phyloP scores from a whole-genome alignment of 2,888 invertebrate genomes.

The Eucera pruinosa region DNA sequence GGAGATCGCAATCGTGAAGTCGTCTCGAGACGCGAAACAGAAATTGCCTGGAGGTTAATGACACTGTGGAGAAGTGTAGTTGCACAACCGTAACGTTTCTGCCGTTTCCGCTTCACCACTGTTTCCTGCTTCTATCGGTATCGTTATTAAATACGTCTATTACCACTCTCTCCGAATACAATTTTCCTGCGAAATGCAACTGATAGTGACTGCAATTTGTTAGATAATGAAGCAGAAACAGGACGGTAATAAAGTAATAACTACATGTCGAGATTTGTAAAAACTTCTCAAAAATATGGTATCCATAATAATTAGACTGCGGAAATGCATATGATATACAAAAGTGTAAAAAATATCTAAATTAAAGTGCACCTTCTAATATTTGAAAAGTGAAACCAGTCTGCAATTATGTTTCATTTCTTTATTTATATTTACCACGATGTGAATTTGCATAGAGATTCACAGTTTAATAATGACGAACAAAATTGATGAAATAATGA shows the following conservation, averaged over 20 bases:
- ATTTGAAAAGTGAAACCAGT: too few relatives aligned
- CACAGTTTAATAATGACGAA: too few relatives aligned
- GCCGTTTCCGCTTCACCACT: conserved; percentile 35
- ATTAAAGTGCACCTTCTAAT: too few relatives aligned
- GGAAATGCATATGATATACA: too few relatives aligned
- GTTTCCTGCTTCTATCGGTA: conserved; percentile 37
- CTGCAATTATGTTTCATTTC: too few relatives aligned
- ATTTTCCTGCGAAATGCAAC: background rate
- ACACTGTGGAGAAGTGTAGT: conserved; percentile 49
- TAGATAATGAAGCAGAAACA: background rate
- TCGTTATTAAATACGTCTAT: conserved; percentile 18
- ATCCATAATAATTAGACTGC: too few relatives aligned
- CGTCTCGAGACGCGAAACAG: conserved; percentile 36
- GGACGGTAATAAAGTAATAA: background rate
- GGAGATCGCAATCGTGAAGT: conserved; percentile 38
- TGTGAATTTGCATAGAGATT: too few relatives aligned
- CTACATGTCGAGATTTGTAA: background rate
- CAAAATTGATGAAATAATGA: too few relatives aligned
- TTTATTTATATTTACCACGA: too few relatives aligned
- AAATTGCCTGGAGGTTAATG: conserved; percentile 48
- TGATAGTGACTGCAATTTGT: conserved; percentile 3
- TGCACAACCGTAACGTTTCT: conserved; percentile 56
- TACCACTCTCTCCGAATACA: background rate
- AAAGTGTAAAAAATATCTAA: too few relatives aligned
- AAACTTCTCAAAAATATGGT: too few relatives aligned